Percentiles rank a stretch among this genome's conserved stretches.
Evolutionary conservation across 2,888 invertebrate genomes (phyloP).

Genomic region (Synanthedon andrenaeformis): DNA sequence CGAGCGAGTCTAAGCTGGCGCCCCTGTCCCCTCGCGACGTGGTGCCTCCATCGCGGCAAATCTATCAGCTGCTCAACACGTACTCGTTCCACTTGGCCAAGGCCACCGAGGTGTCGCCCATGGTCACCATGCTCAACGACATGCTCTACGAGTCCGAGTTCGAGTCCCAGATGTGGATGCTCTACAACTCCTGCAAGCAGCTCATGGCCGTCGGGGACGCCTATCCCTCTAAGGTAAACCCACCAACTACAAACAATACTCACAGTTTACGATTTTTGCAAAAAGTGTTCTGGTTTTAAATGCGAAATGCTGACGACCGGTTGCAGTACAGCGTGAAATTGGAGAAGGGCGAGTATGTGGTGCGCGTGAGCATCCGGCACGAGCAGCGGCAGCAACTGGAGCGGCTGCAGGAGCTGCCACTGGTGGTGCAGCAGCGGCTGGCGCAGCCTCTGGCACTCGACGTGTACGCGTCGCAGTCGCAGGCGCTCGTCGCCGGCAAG

Average conservation of each 20-base stretch:
- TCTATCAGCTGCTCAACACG: conserved; percentile 89
- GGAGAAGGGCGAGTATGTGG: conserved; percentile 94
- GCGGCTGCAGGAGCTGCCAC: conserved; percentile 81
- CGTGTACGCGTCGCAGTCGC: conserved; percentile 70
- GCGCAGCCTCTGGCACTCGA: conserved; percentile 79
- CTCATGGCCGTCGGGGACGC: conserved; percentile 89
- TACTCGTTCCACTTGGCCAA: conserved; percentile 89
- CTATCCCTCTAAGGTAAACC: conserved; percentile 80
- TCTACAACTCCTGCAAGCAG: conserved; percentile 92
- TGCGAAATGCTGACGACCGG: no score
- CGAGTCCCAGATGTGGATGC: conserved; percentile 97
- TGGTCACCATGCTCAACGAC: conserved; percentile 84
- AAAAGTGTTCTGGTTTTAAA: no score
- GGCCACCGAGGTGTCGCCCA: conserved; percentile 80
- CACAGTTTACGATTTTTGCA: no score
- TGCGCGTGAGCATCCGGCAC: conserved; percentile 90
- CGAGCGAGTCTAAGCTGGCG: conserved; percentile 82
- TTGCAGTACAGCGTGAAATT: conserved; percentile 84
- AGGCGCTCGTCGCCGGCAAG: conserved; percentile 77
- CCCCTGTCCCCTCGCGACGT: conserved; percentile 86
- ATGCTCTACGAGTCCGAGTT: conserved; percentile 95
- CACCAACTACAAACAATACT: no score
- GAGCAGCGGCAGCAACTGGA: conserved; percentile 89
- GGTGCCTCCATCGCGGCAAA: conserved; percentile 88
- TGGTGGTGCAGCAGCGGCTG: conserved; percentile 83